Conservation (phyloP, 2,888 invertebrate genomes). For the Eutolmus rufibarbis region DNA sequence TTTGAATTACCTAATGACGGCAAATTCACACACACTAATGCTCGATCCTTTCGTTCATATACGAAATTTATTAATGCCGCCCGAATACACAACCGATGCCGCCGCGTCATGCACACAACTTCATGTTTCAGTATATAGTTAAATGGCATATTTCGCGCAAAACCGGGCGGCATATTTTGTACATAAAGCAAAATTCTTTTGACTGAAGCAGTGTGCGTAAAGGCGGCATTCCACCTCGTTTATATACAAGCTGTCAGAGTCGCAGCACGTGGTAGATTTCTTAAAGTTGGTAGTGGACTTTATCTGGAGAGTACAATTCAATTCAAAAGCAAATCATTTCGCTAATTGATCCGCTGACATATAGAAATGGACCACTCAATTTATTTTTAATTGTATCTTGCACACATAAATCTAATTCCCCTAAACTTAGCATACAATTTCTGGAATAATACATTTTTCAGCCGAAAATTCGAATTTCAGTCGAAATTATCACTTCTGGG, state of each 20-base stretch:
- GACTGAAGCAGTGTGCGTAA: background rate
- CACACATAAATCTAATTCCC: no score
- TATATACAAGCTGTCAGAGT: background rate
- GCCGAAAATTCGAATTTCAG: no score
- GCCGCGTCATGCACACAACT: background rate
- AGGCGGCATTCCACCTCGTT: background rate
- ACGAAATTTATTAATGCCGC: background rate
- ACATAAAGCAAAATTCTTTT: background rate
- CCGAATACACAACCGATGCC: background rate
- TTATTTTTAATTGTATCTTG: no score
- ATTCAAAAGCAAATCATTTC: background rate
- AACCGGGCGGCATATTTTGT: background rate
- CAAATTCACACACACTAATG: background rate
- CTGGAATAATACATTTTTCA: no score
- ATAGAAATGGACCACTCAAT: no score
- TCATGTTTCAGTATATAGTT: background rate
- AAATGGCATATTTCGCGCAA: background rate
- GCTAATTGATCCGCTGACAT: background rate
- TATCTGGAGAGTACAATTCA: background rate
- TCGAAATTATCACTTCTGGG: no score
- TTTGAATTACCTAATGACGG: conserved; percentile 38
- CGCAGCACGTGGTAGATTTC: background rate
- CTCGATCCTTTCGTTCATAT: background rate
- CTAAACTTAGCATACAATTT: no score
- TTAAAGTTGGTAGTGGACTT: background rate